phyloP scores from a whole-genome alignment of 2,113 vertebrate genomes.

The Salvelinus sp. region DNA sequence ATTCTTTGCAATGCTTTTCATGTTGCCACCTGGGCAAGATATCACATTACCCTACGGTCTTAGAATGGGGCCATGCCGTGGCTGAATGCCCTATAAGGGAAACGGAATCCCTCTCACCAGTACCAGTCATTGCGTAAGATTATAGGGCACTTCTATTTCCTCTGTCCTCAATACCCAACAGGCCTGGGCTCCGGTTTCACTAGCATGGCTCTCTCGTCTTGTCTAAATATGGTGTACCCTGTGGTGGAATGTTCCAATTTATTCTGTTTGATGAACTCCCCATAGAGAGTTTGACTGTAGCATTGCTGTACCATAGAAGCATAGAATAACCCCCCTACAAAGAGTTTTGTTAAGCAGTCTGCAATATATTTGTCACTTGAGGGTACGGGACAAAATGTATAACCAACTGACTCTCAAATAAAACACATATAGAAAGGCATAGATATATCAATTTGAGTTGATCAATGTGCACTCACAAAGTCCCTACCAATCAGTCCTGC shows the following conservation, averaged over 20 bases:
- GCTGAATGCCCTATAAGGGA: slow-evolving; percentile 28
- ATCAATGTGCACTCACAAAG: too few species aligned
- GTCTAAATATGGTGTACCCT: background rate
- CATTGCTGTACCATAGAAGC: too few species aligned
- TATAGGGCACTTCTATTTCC: slow-evolving; percentile 50
- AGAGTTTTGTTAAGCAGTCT: too few species aligned
- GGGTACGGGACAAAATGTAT: too few species aligned
- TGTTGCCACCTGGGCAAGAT: background rate
- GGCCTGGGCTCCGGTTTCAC: slow-evolving; percentile 40
- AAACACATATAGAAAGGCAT: too few species aligned
- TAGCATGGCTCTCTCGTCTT: background rate
- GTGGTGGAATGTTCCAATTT: slow-evolving; percentile 27
- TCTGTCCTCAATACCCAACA: slow-evolving; percentile 36
- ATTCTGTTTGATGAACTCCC: slow-evolving; percentile 39
- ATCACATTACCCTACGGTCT: background rate
- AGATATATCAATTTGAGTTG: too few species aligned
- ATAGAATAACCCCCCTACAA: too few species aligned
- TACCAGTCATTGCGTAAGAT: slow-evolving; percentile 34
- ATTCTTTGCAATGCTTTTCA: background rate
- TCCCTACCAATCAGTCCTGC: too few species aligned
- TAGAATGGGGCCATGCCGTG: slow-evolving; percentile 38
- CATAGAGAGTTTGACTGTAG: slow-evolving; percentile 12
- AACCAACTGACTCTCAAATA: too few species aligned
- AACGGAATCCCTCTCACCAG: slow-evolving; percentile 28
- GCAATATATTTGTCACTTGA: too few species aligned